phyloP scores from a whole-genome alignment of 2,888 invertebrate species.

The Leptopilina syphax region DNA sequence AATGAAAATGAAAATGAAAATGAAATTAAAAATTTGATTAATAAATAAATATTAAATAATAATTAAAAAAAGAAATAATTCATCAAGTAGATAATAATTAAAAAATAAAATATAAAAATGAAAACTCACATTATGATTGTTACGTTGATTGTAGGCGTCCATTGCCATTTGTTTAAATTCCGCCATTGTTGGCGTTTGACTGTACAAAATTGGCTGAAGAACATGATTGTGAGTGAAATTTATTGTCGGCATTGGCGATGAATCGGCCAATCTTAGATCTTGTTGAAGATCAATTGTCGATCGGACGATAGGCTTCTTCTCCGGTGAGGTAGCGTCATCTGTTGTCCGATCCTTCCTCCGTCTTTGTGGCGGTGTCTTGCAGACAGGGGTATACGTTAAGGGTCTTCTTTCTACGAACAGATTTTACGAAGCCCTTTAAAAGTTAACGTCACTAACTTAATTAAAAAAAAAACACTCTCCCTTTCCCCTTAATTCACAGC shows the following conservation, averaged over 20 bases:
- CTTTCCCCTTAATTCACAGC: background rate
- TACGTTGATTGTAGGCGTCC: conserved; percentile 73
- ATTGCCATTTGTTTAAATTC: conserved; percentile 74
- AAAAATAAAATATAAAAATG: no score
- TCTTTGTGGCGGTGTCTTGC: conserved; percentile 73
- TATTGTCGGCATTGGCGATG: conserved; percentile 64
- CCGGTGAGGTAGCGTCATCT: conserved; percentile 59
- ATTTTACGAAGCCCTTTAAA: conserved; percentile 64
- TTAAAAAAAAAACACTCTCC: background rate
- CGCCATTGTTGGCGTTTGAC: conserved; percentile 70
- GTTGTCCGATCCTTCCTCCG: conserved; percentile 64
- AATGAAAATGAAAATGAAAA: no score
- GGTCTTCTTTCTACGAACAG: conserved; percentile 72
- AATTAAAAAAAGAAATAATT: no score
- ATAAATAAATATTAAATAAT: no score
- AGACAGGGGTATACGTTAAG: conserved; percentile 71
- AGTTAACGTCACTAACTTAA: conserved; percentile 36
- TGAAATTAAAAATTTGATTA: no score
- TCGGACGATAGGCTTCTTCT: conserved; percentile 70
- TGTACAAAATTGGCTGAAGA: conserved; percentile 62
- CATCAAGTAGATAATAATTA: no score
- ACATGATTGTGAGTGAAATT: conserved; percentile 54
- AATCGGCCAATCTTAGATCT: conserved; percentile 57
- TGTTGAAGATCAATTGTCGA: conserved; percentile 62
- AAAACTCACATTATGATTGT: conserved; percentile 71